Evolutionary conservation across 2,888 invertebrate species (phyloP).

Genomic region (Entomobrya multifasciata): DNA sequence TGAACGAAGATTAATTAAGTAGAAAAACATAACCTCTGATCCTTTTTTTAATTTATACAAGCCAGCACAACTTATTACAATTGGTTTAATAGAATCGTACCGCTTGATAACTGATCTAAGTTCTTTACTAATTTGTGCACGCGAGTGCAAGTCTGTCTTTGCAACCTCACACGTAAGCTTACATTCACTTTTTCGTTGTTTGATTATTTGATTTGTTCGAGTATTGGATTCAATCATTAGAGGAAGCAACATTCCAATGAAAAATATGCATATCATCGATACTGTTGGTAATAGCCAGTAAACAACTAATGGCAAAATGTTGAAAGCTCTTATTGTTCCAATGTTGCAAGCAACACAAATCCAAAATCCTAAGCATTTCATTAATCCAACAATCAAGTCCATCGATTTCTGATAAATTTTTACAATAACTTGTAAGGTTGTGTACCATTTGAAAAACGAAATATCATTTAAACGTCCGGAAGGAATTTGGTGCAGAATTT

Average conservation of each 20-base stretch:
- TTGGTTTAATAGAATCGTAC: too few species aligned
- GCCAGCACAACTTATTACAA: too few species aligned
- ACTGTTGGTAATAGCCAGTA: not conserved
- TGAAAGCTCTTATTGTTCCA: not conserved
- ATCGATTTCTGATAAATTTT: not conserved
- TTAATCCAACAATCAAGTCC: not conserved
- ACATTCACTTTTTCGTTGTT: not conserved
- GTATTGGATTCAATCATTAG: not conserved
- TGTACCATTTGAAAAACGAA: not conserved
- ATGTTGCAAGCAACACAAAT: not conserved
- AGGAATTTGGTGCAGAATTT: not conserved
- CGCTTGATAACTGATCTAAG: too few species aligned
- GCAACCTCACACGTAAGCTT: too few species aligned
- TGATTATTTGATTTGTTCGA: not conserved
- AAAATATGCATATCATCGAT: not conserved
- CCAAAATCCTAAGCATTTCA: not conserved
- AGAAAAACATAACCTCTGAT: too few species aligned
- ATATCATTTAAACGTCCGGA: not conserved
- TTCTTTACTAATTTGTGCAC: too few species aligned
- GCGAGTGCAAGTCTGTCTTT: too few species aligned
- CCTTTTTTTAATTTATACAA: too few species aligned
- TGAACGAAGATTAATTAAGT: too few species aligned
- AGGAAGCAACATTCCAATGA: not conserved
- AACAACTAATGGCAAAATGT: not conserved
- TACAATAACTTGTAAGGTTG: not conserved